Evolutionary conservation across 2,888 invertebrate genomes (phyloP), one percentile per base, ranked within the genome.

Genomic region (Mesopsocus fuscifrons): DNA sequence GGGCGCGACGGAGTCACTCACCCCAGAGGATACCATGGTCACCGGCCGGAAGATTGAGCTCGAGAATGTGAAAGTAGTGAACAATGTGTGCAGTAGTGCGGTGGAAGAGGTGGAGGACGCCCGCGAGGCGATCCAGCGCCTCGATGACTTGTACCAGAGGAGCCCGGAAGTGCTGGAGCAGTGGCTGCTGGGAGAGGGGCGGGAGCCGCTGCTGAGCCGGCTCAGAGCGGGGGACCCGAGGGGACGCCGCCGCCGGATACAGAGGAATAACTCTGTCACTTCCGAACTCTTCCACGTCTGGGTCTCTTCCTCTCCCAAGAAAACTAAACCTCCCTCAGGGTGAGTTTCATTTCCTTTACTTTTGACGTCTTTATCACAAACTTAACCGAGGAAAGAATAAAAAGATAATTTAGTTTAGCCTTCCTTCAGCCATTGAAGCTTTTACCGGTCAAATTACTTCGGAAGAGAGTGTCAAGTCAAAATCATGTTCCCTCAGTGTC

Each of bases 211-310:
- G 20, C 13, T 38, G 18, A 20, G n/a, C n/a, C 17, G 38, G 38
- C 15, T 38, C 13, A 38, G 18, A 13, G 5, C 16, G 13, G 42
- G 31, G 8, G 17, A 30, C 42, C 18, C 8, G 15, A 16, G 30
- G 6, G 20, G 32, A n/a, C 32, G 21, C 11, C 15, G 21, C 11
- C 16, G 16, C 5, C 34, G 31, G n/a, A n/a, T 21, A 15, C 11
- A 31, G 15, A 59, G 59, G 49, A 48, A 81, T 47, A 77, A 79
- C 35, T 82, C 81, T 35, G 77, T 83, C 50, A 81, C 81, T 34
- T 81, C 83, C 49, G 85, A 87, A 58, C 67, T 87, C 48, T 85
- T 85, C 62, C 84, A 84, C 55, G 69, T 78, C 49, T 87, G 85
- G 85, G 64, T 85, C 56, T 73, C 81, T 26, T 74, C 82, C 22